Evolutionary conservation across 2,113 vertebrate species (phyloP).

Genomic region (Mus pahari): DNA sequence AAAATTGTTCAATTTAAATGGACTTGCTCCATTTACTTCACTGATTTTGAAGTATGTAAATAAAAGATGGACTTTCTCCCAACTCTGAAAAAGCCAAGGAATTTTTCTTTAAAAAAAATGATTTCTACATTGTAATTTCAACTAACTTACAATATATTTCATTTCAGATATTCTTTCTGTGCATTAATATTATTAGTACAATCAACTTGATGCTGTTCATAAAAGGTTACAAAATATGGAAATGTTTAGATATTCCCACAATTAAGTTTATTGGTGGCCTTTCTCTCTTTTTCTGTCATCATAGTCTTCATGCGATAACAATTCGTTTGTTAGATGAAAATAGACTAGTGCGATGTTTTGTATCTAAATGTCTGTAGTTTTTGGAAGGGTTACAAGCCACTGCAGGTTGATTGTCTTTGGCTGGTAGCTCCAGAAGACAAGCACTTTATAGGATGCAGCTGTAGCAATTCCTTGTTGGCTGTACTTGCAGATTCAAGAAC

Average conservation of each 20-base stretch:
- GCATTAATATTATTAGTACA: not conserved
- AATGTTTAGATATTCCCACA: constrained; percentile 27
- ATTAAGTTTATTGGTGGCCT: not conserved
- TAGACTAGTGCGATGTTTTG: not conserved
- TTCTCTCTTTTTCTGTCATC: not conserved
- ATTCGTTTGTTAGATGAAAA: constrained; percentile 15
- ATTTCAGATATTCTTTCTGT: not conserved
- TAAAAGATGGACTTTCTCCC: constrained; percentile 1
- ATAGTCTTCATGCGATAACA: not conserved
- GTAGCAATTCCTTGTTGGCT: not conserved
- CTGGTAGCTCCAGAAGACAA: not conserved
- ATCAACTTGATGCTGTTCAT: constrained; percentile 29
- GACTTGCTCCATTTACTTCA: not conserved
- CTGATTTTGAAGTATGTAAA: not conserved
- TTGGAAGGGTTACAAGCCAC: not conserved
- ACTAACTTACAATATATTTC: constrained; percentile 18
- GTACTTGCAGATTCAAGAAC: not conserved
- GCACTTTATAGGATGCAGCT: not conserved
- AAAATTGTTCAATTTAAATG: not conserved
- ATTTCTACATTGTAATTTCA: not conserved
- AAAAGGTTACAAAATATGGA: not conserved
- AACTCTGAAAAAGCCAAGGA: not conserved
- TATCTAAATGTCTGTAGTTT: not conserved
- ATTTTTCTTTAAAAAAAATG: not conserved
- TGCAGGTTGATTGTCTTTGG: not conserved